Evolutionary conservation across 2,888 invertebrate genomes (phyloP), one percentile per base, ranked within the genome.

Genomic region (Cephus rjabovi): DNA sequence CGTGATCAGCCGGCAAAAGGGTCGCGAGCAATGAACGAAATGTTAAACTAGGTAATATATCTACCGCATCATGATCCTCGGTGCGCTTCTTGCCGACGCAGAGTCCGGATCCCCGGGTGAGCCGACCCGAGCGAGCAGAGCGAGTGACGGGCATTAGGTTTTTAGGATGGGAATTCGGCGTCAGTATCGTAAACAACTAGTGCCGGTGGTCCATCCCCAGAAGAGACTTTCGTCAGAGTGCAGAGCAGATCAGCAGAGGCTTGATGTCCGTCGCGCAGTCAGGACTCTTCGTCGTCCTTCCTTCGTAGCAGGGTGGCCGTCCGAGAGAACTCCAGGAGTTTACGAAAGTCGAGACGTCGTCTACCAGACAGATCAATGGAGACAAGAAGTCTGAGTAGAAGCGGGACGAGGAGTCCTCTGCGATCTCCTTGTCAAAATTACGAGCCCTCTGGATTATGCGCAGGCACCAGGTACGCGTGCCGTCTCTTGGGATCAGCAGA

Each of bases 21-120:
- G n/a, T 69, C 34, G 40, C 68, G 40, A 40, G 40, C 40, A 40
- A 40, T 40, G 30, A 74, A 77, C 77, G 76, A 75, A 71, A 78
- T 75, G 73, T 78, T 78, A 76, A 68, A 34, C 78, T 34, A 56
- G 31, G 75, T 78, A 78, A 78, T 78, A 78, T 78, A 78, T 78
- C 76, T 78, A 76, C 23, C 56, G 76, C 75, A 76, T 75, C 73
- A 75, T 78, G 78, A 75, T 78, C 78, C 78, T 76, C 73, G 78
- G 73, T 78, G 78, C 56, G 33, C 73, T 78, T 76, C 69, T 78
- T 76, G 75, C 33, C 30, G 68, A 3, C n/a, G 74, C 11, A 31
- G 74, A 35, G 31, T 70, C 70, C 70, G 15, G 70, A 33, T 33
- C 33, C 70, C 12, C 70, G 70, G 34, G 74, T 23, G 31, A 34